Conservation (phyloP, 2,888 invertebrate species). For the Alviniconcha strummeri region DNA sequence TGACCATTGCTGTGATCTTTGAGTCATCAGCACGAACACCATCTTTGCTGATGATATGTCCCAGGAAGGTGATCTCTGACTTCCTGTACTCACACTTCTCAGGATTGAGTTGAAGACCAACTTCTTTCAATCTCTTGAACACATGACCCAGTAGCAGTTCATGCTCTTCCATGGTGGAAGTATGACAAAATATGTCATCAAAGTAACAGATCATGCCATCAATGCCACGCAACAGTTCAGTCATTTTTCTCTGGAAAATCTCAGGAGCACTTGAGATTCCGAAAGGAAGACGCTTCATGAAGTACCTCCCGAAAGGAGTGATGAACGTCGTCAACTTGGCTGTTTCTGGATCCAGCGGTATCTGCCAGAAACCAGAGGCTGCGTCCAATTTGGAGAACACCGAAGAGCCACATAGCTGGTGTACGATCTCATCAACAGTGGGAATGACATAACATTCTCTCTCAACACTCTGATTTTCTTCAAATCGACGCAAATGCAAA, state of each 20-base stretch:
- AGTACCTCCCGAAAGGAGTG: conserved; percentile 19
- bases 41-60: conserved; percentile 8
- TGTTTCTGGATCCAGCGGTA: background rate
- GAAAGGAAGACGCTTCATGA: background rate
- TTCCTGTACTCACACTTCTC: background rate
- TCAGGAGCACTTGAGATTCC: conserved; percentile 14
- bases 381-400: conserved; percentile 14
- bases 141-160: background rate
- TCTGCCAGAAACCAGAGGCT: background rate
- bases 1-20: conserved; percentile 1
- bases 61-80: conserved; percentile 1
- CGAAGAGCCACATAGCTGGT: conserved; percentile 1
- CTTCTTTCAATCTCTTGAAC: background rate
- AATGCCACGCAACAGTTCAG: background rate
- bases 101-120: conserved; percentile 12
- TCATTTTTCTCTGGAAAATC: conserved; percentile 25
- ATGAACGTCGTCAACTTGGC: conserved; percentile 29
- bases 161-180: conserved; percentile 1
- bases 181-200: background rate
- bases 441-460: background rate
- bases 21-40: background rate
- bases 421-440: conserved; percentile 13
- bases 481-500: background rate
- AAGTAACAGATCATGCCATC: too few species aligned
- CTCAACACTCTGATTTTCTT: background rate